Conservation (phyloP, 1,140 invertebrate species). For the Rhagoletis zephyria region DNA sequence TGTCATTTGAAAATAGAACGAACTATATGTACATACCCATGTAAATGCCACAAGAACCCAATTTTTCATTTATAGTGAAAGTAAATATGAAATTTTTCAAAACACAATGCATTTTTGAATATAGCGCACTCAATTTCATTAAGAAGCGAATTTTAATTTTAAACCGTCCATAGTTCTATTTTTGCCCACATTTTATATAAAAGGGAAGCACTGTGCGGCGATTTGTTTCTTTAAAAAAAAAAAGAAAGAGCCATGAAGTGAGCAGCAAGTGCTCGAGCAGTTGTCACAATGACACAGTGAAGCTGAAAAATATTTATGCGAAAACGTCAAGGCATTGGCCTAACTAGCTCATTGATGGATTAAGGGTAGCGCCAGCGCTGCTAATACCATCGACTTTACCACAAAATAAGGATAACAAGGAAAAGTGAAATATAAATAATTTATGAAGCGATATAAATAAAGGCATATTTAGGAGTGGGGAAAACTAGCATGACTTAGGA, state of each 20-base stretch:
- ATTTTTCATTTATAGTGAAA: too few relatives aligned
- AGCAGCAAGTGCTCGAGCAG: background rate
- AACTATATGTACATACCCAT: too few relatives aligned
- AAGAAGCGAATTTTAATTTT: too few relatives aligned
- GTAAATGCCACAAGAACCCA: too few relatives aligned
- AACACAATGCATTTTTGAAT: too few relatives aligned
- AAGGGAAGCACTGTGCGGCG: too few relatives aligned
- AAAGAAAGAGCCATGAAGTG: background rate
- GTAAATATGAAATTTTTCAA: too few relatives aligned
- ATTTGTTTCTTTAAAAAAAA: too few relatives aligned
- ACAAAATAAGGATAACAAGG: background rate
- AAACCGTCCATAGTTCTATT: too few relatives aligned
- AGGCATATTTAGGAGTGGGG: background rate
- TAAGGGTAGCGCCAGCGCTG: background rate
- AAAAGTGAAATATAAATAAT: constrained; percentile 15
- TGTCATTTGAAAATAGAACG: too few relatives aligned
- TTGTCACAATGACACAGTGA: background rate
- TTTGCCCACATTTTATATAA: too few relatives aligned
- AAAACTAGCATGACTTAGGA: background rate
- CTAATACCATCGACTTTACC: background rate
- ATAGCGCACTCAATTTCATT: too few relatives aligned
- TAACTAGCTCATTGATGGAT: background rate
- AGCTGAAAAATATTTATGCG: background rate
- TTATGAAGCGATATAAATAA: constrained; percentile 21
- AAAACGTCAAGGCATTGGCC: background rate